phyloP scores from a whole-genome alignment of 2,797 vertebrate genomes.

The Phataginus tetradactyla region DNA sequence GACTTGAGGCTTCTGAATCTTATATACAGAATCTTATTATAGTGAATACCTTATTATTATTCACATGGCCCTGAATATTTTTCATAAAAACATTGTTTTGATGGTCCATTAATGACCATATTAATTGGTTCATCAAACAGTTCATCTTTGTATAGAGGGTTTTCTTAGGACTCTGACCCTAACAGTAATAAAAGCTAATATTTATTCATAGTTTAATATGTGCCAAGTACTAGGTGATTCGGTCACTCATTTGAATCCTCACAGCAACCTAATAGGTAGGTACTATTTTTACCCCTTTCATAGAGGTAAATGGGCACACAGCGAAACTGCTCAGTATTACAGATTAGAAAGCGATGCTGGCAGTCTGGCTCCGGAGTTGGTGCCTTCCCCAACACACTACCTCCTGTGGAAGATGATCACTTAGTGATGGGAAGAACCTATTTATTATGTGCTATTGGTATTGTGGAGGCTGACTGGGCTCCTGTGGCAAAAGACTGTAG shows the following conservation, averaged over 20 bases:
- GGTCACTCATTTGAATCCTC: not conserved
- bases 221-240: not conserved
- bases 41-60: not conserved
- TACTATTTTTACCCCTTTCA: not conserved
- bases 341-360: not conserved
- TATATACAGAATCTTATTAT: not conserved
- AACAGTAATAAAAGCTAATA: not conserved
- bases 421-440: not conserved
- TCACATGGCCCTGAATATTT: not conserved
- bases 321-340: not conserved
- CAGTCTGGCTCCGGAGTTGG: too few relatives aligned
- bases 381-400: not conserved
- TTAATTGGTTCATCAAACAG: not conserved
- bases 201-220: not conserved
- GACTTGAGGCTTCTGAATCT: not conserved
- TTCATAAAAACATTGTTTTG: not conserved
- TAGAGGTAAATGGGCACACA: not conserved
- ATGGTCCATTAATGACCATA: not conserved
- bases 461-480: not conserved
- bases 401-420: not conserved
- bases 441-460: not conserved
- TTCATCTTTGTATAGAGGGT: not conserved
- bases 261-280: not conserved
- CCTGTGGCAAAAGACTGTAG: not conserved
- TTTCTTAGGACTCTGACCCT: not conserved